Evolutionary conservation across 1,140 invertebrate genomes (phyloP).

Genomic region (Ips typographus): DNA sequence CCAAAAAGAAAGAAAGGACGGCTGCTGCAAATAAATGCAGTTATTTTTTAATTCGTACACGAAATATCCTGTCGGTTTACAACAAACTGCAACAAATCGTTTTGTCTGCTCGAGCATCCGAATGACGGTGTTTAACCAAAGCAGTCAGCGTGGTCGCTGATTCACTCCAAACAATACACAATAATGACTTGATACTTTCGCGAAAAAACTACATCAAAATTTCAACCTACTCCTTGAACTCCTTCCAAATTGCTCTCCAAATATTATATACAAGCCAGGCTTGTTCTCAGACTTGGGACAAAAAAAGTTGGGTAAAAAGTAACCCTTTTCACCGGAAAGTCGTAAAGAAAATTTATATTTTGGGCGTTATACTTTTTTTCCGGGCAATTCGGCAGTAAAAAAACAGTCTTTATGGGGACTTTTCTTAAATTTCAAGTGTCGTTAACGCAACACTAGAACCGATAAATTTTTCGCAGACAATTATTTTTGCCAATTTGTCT

Average conservation of each 20-base stretch:
- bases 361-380: conserved; percentile 28
- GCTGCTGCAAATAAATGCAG: conserved; percentile 9
- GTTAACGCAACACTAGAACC: conserved; percentile 24
- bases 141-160: conserved; percentile 3
- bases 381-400: conserved; percentile 21
- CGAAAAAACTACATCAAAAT: too few relatives aligned
- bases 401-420: conserved; percentile 22
- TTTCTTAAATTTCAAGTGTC: conserved; percentile 31
- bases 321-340: conserved; percentile 32
- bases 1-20: neutral
- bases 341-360: conserved; percentile 33
- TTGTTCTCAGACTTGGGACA: conserved; percentile 16
- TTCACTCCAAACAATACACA: neutral
- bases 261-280: conserved; percentile 8
- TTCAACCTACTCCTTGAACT: neutral
- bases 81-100: conserved; percentile 9
- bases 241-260: conserved; percentile 6
- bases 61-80: conserved; percentile 6
- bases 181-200: neutral
- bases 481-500: too few relatives aligned
- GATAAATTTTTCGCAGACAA: conserved; percentile 1
- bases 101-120: neutral
- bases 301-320: conserved; percentile 25
- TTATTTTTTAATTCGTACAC: conserved; percentile 1
- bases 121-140: conserved; percentile 7